These are phyloP conservation scores for Chaetops frenatus DNA, from an alignment of 2,113 vertebrate species.

Conservation along the genomic window DNA sequence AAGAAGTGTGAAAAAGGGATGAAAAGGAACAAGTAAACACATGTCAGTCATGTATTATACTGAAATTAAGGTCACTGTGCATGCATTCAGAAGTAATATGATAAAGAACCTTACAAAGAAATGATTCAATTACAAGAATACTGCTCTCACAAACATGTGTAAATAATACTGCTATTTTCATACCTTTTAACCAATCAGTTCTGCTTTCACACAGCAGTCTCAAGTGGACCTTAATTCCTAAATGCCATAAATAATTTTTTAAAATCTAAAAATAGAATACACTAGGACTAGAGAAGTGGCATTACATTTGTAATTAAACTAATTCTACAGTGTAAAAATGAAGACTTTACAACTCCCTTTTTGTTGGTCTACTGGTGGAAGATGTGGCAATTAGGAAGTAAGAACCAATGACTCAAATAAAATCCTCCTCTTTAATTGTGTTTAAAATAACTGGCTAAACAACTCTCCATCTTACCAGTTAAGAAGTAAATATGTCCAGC, in stretches of 20 bases:
- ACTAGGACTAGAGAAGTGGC: not conserved
- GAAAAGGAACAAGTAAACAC: not conserved
- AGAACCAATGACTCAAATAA: not conserved
- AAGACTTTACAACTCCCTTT: not conserved
- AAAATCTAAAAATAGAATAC: not conserved
- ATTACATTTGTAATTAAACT: not conserved
- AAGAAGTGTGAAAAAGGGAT: not conserved
- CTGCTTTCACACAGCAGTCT: not conserved
- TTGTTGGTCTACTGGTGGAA: not conserved
- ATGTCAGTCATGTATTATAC: not conserved
- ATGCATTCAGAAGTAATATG: constrained; percentile 2
- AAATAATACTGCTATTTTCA: not conserved
- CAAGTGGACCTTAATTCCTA: not conserved
- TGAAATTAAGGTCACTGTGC: not conserved
- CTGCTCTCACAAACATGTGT: not conserved
- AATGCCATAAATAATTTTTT: not conserved
- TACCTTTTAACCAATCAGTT: not conserved
- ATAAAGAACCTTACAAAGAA: not conserved
- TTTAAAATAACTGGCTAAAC: not conserved
- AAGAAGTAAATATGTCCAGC: not conserved
- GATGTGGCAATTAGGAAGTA: not conserved
- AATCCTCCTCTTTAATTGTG: not conserved
- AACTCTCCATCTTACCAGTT: not conserved
- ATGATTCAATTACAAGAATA: constrained; percentile 12
- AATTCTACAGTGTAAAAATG: not conserved